phyloP scores from a whole-genome alignment of 2,797 vertebrate genomes.

The Thripadectes ignobilis region DNA sequence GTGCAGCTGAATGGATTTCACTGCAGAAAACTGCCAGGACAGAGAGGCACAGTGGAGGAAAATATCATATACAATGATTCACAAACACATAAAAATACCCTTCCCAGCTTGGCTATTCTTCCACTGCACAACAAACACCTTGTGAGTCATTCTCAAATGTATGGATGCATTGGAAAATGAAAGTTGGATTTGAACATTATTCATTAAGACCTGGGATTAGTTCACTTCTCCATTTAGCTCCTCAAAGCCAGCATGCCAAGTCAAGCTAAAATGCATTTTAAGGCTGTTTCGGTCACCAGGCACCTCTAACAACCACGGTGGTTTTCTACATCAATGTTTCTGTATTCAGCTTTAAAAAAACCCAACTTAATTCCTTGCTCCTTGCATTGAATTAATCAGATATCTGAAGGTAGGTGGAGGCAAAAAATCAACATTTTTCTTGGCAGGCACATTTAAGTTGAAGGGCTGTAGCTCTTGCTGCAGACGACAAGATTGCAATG shows the following conservation, averaged over 20 bases:
- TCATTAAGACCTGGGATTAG: constrained; percentile 43
- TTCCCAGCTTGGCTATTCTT: constrained; percentile 24
- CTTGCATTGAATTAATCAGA: constrained; percentile 1
- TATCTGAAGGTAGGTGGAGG: constrained; percentile 1
- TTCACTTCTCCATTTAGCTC: constrained; percentile 18
- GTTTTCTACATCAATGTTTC: background rate
- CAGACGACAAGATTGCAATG: constrained; percentile 5
- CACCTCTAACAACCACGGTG: background rate
- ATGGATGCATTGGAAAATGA: background rate
- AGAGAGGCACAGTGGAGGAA: constrained; percentile 70
- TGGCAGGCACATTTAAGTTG: constrained; percentile 12
- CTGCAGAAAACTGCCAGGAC: constrained; percentile 73
- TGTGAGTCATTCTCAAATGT: constrained; percentile 18
- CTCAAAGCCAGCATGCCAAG: background rate
- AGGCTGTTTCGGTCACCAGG: background rate
- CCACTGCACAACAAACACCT: constrained; percentile 32
- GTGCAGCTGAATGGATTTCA: constrained; percentile 77
- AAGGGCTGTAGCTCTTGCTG: constrained; percentile 4
- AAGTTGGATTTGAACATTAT: constrained; percentile 12
- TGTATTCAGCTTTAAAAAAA: background rate
- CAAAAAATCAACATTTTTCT: background rate
- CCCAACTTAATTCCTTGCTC: background rate
- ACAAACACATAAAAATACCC: constrained; percentile 70
- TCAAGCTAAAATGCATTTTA: background rate
- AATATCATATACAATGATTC: constrained; percentile 79